Conservation (phyloP, 2,888 invertebrate genomes). For the Plemyria rubiginata region DNA sequence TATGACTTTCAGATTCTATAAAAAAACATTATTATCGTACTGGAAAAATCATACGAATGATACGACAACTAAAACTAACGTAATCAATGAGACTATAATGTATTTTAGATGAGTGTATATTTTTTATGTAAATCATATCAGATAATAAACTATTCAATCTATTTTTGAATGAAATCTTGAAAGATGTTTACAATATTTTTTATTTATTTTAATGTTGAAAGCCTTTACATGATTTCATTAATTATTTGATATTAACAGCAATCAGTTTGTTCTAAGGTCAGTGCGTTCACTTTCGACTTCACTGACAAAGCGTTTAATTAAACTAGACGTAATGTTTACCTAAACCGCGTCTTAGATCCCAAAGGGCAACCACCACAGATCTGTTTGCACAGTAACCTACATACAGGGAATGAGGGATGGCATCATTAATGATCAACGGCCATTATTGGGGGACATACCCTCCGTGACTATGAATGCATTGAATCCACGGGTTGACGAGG, state of each 20-base stretch:
- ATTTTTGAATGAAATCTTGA: too few relatives aligned
- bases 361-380: slow-evolving; percentile 69
- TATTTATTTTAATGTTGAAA: too few relatives aligned
- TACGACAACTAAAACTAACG: too few relatives aligned
- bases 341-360: slow-evolving; percentile 52
- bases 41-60: too few relatives aligned
- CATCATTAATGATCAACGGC: slow-evolving; percentile 81
- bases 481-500: slow-evolving; percentile 52
- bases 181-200: too few relatives aligned
- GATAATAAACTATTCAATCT: too few relatives aligned
- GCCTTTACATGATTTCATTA: too few relatives aligned
- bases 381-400: slow-evolving; percentile 85
- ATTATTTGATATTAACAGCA: background rate
- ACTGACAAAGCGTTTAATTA: slow-evolving; percentile 48
- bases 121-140: too few relatives aligned
- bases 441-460: slow-evolving; percentile 74
- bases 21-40: too few relatives aligned
- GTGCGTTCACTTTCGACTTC: slow-evolving; percentile 28
- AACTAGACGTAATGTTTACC: slow-evolving; percentile 59
- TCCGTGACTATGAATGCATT: slow-evolving; percentile 81
- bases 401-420: slow-evolving; percentile 78
- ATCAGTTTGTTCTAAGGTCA: slow-evolving; percentile 18
- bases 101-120: too few relatives aligned
- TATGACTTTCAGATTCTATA: too few relatives aligned
- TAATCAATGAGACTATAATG: too few relatives aligned